Evolutionary conservation across 2,888 invertebrate species (phyloP).

Genomic region (Spodoptera exigua): DNA sequence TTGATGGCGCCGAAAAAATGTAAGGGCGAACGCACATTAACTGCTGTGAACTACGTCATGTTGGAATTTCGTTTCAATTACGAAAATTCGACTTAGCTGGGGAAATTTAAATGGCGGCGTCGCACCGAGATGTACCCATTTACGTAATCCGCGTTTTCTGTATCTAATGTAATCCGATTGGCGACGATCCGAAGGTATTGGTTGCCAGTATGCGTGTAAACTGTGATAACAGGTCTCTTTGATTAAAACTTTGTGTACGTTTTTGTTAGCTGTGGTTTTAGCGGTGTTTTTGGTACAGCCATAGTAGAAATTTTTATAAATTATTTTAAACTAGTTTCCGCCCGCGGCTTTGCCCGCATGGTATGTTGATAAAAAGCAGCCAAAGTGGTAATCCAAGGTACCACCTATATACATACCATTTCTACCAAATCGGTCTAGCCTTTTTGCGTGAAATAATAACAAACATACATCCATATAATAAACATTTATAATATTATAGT

Average conservation of each 20-base stretch:
- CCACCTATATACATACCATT: too few species aligned
- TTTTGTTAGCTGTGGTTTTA: too few species aligned
- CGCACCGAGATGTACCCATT: conserved; percentile 68
- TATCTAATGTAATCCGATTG: conserved; percentile 68
- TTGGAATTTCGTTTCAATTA: conserved; percentile 82
- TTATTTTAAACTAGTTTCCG: too few species aligned
- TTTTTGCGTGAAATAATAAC: too few species aligned
- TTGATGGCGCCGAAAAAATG: conserved; percentile 38
- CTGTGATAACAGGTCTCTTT: conserved; percentile 7
- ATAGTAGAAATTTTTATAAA: too few species aligned
- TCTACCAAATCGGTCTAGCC: too few species aligned
- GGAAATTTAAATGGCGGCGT: conserved; percentile 74
- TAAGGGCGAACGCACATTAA: conserved; percentile 60
- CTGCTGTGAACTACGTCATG: conserved; percentile 66
- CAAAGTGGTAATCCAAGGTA: too few species aligned
- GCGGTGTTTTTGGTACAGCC: too few species aligned
- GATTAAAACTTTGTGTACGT: not conserved
- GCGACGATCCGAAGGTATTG: conserved; percentile 53
- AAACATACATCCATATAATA: too few species aligned
- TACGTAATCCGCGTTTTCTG: conserved; percentile 77
- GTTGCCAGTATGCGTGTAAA: conserved; percentile 29
- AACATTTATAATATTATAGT: too few species aligned
- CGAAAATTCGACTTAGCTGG: conserved; percentile 66
- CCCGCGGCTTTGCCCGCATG: too few species aligned
- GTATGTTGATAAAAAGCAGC: too few species aligned